A percentile compares a stretch with the other conserved stretches of the same genome.
Evolutionary conservation across 92 coral and sea anemone species (phyloP).

Genomic region (Porites rus): DNA sequence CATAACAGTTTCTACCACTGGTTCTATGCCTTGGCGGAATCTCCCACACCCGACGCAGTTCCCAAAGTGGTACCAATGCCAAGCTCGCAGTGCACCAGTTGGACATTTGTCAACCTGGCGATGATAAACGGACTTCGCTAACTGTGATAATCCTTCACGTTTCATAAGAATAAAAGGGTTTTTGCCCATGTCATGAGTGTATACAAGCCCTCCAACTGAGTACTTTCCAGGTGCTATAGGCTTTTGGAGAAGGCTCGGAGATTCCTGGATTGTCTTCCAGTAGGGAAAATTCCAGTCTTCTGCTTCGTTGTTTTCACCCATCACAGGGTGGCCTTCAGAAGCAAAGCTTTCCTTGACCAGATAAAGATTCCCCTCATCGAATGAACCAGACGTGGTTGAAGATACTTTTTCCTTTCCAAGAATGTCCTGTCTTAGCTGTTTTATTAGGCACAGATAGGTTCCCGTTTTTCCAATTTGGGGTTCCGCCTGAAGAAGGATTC

Average conservation of each 20-base stretch:
- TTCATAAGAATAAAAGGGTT: conserved; percentile 3
- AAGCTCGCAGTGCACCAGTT: conserved; percentile 15
- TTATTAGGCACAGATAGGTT: conserved; percentile 46
- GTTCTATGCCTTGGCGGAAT: conserved; percentile 12
- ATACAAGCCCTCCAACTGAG: conserved; percentile 20
- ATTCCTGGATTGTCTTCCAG: conserved; percentile 37
- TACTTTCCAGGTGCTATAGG: conserved; percentile 34
- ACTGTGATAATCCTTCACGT: background rate
- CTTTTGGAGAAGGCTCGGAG: conserved; percentile 15
- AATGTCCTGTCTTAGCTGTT: background rate
- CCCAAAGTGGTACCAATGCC: conserved; percentile 45
- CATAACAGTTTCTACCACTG: background rate
- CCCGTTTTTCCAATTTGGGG: conserved; percentile 66
- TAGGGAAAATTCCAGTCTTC: conserved; percentile 21
- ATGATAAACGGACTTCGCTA: background rate
- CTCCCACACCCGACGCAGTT: conserved; percentile 24
- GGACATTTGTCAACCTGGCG: background rate
- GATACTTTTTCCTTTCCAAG: background rate
- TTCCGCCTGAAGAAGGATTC: conserved; percentile 56
- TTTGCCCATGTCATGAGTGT: conserved; percentile 35
- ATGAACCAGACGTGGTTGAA: background rate
- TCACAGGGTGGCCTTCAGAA: background rate
- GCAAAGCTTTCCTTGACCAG: background rate
- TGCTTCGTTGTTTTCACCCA: background rate
- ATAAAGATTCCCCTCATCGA: background rate